phyloP scores from a whole-genome alignment of 2,888 invertebrate genomes.

The Metopia argyrocephala region DNA sequence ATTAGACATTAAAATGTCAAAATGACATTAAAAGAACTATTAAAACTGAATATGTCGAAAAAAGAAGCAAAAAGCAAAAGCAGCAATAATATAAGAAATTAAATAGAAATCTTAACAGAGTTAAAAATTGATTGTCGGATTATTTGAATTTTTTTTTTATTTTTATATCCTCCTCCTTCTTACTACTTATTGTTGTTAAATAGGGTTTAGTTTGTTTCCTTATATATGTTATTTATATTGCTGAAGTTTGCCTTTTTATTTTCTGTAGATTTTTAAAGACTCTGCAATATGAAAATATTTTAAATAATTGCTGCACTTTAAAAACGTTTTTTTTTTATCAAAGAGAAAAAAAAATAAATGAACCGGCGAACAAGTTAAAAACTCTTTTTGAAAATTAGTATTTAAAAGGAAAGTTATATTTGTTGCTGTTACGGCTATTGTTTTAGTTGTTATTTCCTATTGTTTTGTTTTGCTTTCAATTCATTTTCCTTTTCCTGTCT shows the following conservation, averaged over 20 bases:
- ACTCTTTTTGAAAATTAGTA: constrained; percentile 9
- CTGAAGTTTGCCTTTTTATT: no score
- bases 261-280: no score
- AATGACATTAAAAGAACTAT: constrained; percentile 14
- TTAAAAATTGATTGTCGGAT: no score
- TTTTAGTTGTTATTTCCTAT: constrained; percentile 39
- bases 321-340: no score
- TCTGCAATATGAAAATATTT: no score
- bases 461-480: constrained; percentile 51
- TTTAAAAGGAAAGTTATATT: not conserved
- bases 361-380: not conserved
- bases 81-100: not conserved
- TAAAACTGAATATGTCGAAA: not conserved
- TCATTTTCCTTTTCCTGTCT: constrained; percentile 62
- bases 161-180: not conserved
- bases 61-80: not conserved
- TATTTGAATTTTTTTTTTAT: not conserved
- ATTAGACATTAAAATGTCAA: constrained; percentile 55
- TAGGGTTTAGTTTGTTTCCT: no score
- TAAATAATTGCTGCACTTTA: no score
- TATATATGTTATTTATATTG: no score
- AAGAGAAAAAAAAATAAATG: not conserved
- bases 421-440: constrained; percentile 18
- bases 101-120: not conserved
- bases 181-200: not conserved